These are phyloP conservation scores for Hydractinia symbiolongicarpus DNA, from an alignment of 30 jellyfish, hydroid and myxozoan genomes.

Conservation along the genomic window DNA sequence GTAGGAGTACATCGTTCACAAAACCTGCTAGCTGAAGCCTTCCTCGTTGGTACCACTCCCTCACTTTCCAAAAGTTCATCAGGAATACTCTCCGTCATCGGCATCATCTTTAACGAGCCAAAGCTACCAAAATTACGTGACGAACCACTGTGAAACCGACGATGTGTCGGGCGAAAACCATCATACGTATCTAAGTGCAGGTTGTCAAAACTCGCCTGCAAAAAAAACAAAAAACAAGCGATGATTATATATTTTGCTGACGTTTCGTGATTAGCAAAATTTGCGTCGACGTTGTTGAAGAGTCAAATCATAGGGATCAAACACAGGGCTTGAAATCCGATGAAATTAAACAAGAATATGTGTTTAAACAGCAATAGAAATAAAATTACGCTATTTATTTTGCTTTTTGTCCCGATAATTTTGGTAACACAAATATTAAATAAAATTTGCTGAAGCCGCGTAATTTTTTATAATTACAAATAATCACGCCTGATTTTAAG, in stretches of 20 bases:
- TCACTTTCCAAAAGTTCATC: slow-evolving; percentile 50
- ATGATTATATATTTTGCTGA: not conserved
- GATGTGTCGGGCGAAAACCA: slow-evolving; percentile 79
- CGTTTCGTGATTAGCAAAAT: not conserved
- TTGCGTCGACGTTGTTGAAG: too few relatives aligned
- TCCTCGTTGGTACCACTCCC: slow-evolving; percentile 84
- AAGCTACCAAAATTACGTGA: slow-evolving; percentile 43
- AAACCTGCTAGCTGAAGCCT: slow-evolving; percentile 95
- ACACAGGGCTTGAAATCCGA: too few relatives aligned
- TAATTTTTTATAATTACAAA: too few relatives aligned
- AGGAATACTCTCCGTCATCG: slow-evolving; percentile 57
- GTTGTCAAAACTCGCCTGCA: slow-evolving; percentile 82
- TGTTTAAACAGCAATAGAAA: too few relatives aligned
- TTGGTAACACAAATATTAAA: too few relatives aligned
- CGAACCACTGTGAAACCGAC: slow-evolving; percentile 72
- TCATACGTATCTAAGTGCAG: slow-evolving; percentile 58
- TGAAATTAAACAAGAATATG: too few relatives aligned
- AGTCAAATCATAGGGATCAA: too few relatives aligned
- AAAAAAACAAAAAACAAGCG: not conserved
- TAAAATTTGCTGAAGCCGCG: too few relatives aligned
- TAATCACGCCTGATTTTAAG: too few relatives aligned
- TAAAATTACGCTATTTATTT: too few relatives aligned
- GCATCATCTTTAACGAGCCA: slow-evolving; percentile 35
- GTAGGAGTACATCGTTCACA: not conserved
- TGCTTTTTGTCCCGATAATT: too few relatives aligned